phyloP scores from a whole-genome alignment of 30 jellyfish, hydroid and myxozoan genomes.

The Aurelia aurita region DNA sequence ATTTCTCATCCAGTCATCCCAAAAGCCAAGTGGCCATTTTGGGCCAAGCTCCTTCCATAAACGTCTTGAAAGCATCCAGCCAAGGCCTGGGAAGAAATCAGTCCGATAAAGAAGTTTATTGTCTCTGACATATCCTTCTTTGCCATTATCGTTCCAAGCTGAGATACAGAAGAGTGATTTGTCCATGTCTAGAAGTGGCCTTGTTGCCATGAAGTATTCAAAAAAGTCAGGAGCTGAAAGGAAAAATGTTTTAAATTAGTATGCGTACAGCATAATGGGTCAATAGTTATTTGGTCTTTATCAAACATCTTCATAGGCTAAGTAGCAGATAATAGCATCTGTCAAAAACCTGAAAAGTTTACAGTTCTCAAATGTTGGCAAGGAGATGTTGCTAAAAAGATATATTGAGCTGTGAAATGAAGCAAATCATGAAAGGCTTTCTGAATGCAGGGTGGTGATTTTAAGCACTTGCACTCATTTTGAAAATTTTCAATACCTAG shows the following conservation, averaged over 20 bases:
- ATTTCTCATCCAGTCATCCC: slow-evolving; percentile 99
- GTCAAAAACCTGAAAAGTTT: too few relatives aligned
- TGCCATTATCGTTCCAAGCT: slow-evolving; percentile 99
- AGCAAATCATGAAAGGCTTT: too few relatives aligned
- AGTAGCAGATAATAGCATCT: too few relatives aligned
- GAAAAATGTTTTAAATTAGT: background rate
- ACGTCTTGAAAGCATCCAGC: slow-evolving; percentile 92
- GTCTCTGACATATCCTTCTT: slow-evolving; percentile 81
- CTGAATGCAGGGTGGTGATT: too few relatives aligned
- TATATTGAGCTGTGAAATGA: too few relatives aligned
- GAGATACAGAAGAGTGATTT: slow-evolving; percentile 90
- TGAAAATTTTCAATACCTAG: too few relatives aligned
- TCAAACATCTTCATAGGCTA: too few relatives aligned
- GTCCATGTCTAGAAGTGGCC: slow-evolving; percentile 91
- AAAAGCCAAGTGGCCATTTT: slow-evolving; percentile 98
- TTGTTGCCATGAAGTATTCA: slow-evolving; percentile 96
- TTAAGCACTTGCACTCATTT: too few relatives aligned
- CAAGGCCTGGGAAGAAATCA: slow-evolving; percentile 99
- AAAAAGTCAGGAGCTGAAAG: slow-evolving; percentile 95
- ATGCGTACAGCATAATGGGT: too few relatives aligned
- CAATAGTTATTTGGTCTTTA: too few relatives aligned
- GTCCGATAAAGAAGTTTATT: slow-evolving; percentile 79
- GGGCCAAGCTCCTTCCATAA: slow-evolving; percentile 91
- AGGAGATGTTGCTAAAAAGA: too few relatives aligned
- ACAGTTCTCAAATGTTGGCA: too few relatives aligned